These are phyloP conservation scores for Promerops cafer DNA, from an alignment of 2,113 vertebrate genomes.

Conservation along the genomic window DNA sequence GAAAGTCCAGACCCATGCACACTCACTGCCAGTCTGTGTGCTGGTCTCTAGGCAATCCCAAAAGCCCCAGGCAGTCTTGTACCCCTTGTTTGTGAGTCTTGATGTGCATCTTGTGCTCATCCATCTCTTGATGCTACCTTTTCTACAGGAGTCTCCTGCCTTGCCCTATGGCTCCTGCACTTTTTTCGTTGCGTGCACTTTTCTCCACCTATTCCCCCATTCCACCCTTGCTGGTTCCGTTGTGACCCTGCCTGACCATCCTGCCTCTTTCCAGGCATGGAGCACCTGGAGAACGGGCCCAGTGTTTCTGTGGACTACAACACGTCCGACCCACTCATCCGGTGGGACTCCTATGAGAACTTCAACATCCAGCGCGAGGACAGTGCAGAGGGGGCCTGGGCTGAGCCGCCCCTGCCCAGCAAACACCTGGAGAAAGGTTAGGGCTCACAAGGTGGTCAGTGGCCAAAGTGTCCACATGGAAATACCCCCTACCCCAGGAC, in stretches of 20 bases:
- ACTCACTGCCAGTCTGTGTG: not conserved
- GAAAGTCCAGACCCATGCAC: not conserved
- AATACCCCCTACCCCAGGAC: not conserved
- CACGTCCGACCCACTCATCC: conserved; percentile 91
- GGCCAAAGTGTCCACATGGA: not conserved
- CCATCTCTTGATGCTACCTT: not conserved
- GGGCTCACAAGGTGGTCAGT: not conserved
- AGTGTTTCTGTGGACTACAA: conserved; percentile 96
- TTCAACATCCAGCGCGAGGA: conserved; percentile 85
- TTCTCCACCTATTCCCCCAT: not conserved
- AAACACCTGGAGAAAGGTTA: conserved; percentile 60
- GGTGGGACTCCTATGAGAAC: conserved; percentile 97
- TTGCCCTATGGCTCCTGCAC: not conserved
- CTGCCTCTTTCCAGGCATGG: conserved; percentile 78
- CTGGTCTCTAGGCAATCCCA: not conserved
- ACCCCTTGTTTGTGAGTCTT: not conserved
- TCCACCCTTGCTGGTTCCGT: not conserved
- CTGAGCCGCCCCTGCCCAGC: not conserved
- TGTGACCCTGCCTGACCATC: rapidly evolving
- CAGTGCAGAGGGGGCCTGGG: conserved; percentile 76
- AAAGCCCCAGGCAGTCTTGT: not conserved
- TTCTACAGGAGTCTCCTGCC: not conserved
- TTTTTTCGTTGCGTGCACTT: not conserved
- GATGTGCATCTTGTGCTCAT: not conserved
- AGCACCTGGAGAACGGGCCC: conserved; percentile 92